Evolutionary conservation across 1,140 invertebrate species (phyloP).

Genomic region (Mercenaria mercenaria): DNA sequence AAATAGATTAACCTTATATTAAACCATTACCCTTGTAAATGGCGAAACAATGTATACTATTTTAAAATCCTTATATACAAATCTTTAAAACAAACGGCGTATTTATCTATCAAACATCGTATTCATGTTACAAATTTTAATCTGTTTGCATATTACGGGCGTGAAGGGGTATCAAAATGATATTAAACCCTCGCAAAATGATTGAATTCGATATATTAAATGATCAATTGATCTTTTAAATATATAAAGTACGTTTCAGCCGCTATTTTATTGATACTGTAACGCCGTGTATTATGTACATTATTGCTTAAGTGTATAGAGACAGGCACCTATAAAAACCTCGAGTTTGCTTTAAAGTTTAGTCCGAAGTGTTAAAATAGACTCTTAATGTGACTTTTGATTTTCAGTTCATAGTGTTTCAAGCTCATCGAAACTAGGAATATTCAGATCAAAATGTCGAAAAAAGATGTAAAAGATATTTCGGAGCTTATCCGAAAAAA

Average conservation of each 20-base stretch:
- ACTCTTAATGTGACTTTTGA: not conserved
- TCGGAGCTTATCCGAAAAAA: constrained; percentile 55
- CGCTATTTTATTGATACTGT: not conserved
- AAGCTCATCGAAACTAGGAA: not conserved
- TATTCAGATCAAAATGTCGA: constrained; percentile 11
- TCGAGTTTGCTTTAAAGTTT: not conserved
- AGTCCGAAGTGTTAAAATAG: not conserved
- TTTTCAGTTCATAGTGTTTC: not conserved
- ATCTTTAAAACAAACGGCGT: constrained; percentile 32
- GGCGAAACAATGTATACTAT: constrained; percentile 20
- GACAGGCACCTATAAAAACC: not conserved
- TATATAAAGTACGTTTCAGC: not conserved
- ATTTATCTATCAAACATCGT: constrained; percentile 42
- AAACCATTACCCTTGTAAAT: constrained; percentile 13
- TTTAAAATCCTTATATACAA: constrained; percentile 21
- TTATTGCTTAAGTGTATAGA: not conserved
- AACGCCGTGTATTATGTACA: not conserved
- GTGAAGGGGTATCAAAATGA: constrained; percentile 30
- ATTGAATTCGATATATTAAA: constrained; percentile 13
- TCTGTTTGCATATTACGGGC: constrained; percentile 31
- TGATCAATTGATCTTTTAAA: not conserved
- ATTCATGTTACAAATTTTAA: constrained; percentile 17
- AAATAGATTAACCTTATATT: not conserved
- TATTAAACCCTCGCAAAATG: constrained; percentile 35
- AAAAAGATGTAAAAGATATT: constrained; percentile 45